These are phyloP conservation scores for Hipposideros larvatus DNA, from an alignment of 2,797 vertebrate species.

Conservation along the genomic window DNA sequence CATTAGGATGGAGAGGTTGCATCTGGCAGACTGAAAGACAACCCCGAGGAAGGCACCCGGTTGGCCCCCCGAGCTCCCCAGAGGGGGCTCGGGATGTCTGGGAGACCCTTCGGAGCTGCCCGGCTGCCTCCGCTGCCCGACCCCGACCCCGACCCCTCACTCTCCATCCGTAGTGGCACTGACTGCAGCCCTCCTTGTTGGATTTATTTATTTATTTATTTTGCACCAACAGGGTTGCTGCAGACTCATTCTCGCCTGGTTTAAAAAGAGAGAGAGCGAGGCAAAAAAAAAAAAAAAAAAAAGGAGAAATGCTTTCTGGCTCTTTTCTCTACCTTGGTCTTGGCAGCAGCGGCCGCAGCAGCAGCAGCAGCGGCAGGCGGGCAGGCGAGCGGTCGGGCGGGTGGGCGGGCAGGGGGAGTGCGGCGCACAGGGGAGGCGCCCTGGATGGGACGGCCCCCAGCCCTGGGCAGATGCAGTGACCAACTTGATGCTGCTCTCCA, in stretches of 20 bases:
- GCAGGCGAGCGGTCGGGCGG: not conserved
- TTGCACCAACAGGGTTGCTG: constrained; percentile 85
- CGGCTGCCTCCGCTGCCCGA: not conserved
- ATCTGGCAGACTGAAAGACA: constrained; percentile 28
- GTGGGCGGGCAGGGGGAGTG: not conserved
- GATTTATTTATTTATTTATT: constrained; percentile 86
- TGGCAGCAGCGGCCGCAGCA: constrained; percentile 64
- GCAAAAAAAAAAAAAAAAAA: not conserved
- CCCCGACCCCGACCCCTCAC: not conserved
- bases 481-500: constrained; percentile 70
- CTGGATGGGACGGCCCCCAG: constrained; percentile 56
- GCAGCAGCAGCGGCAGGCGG: not conserved
- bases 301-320: constrained; percentile 77
- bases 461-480: constrained; percentile 58
- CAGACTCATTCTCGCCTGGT: constrained; percentile 83
- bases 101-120: not conserved
- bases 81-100: not conserved
- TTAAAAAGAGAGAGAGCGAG: constrained; percentile 77
- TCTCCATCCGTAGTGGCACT: not conserved
- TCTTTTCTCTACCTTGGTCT: constrained; percentile 73
- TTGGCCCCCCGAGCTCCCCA: not conserved
- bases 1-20: constrained; percentile 6
- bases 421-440: not conserved
- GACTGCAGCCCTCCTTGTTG: constrained; percentile 77
- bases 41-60: not conserved